phyloP scores from a whole-genome alignment of 2,888 invertebrate genomes.

The Malthinus flaveolus region DNA sequence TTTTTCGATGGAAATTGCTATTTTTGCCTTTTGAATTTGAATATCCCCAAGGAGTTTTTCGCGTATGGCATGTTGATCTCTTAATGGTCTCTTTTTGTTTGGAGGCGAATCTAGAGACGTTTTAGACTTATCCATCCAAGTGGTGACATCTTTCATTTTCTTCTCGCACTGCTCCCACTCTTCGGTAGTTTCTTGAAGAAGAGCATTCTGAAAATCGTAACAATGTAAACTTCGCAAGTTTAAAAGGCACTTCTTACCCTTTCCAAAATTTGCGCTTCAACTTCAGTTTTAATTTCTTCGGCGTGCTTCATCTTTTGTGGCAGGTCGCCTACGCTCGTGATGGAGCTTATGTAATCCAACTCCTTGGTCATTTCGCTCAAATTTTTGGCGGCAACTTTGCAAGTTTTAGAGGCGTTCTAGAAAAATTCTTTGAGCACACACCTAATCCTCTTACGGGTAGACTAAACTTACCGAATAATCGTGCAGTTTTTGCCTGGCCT shows the following conservation, averaged over 20 bases:
- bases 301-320: conserved; percentile 84
- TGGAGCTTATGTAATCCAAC: conserved; percentile 80
- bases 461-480: conserved; percentile 77
- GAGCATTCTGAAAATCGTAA: conserved; percentile 68
- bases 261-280: conserved; percentile 82
- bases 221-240: conserved; percentile 1
- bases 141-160: conserved; percentile 86
- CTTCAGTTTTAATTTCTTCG: conserved; percentile 83
- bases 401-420: conserved; percentile 84
- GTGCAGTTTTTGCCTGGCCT: conserved; percentile 82
- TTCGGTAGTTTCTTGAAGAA: conserved; percentile 88
- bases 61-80: conserved; percentile 82
- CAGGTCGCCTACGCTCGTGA: conserved; percentile 83
- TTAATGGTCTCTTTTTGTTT: conserved; percentile 82
- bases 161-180: conserved; percentile 97
- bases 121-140: conserved; percentile 87
- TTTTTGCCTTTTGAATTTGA: conserved; percentile 87
- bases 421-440: conserved; percentile 28
- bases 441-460: conserved; percentile 6
- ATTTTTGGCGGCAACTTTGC: conserved; percentile 85
- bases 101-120: conserved; percentile 77
- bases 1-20: conserved; percentile 87
- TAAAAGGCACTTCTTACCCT: conserved; percentile 63
- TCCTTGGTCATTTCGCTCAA: conserved; percentile 91
- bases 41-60: conserved; percentile 88